Conservation (phyloP, 2,888 invertebrate genomes). For the Clepsis dumicolana region DNA sequence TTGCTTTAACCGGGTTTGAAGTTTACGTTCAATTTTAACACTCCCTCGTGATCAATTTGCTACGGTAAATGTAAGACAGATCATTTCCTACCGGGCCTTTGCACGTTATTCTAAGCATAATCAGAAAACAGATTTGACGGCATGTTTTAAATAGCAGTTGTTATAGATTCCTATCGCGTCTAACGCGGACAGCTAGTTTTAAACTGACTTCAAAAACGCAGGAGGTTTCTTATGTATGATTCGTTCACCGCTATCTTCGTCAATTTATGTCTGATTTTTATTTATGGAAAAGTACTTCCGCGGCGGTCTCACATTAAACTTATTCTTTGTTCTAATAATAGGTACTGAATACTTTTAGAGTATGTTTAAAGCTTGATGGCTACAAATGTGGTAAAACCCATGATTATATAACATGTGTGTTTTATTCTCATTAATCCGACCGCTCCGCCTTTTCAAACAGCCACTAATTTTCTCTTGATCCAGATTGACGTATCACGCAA, state of each 20-base stretch:
- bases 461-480: constrained; percentile 34
- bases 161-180: too few relatives aligned
- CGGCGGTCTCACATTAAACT: too few relatives aligned
- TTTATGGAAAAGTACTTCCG: too few relatives aligned
- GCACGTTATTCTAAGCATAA: neutral
- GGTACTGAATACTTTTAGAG: neutral
- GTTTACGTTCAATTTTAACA: constrained; percentile 18
- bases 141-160: neutral
- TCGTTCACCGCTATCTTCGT: too few relatives aligned
- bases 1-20: constrained; percentile 18
- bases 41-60: constrained; percentile 5
- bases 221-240: too few relatives aligned
- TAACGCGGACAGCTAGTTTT: too few relatives aligned
- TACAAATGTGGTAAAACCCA: constrained; percentile 12
- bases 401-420: constrained; percentile 10
- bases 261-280: too few relatives aligned
- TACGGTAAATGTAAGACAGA: neutral
- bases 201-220: too few relatives aligned
- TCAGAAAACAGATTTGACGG: neutral
- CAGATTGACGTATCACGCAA: constrained; percentile 45
- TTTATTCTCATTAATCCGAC: constrained; percentile 31
- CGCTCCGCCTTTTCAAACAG: constrained; percentile 19
- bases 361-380: constrained; percentile 5
- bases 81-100: neutral
- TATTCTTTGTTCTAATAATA: neutral